Conservation (phyloP, 2,888 invertebrate species). For the Drosophila monieri region DNA sequence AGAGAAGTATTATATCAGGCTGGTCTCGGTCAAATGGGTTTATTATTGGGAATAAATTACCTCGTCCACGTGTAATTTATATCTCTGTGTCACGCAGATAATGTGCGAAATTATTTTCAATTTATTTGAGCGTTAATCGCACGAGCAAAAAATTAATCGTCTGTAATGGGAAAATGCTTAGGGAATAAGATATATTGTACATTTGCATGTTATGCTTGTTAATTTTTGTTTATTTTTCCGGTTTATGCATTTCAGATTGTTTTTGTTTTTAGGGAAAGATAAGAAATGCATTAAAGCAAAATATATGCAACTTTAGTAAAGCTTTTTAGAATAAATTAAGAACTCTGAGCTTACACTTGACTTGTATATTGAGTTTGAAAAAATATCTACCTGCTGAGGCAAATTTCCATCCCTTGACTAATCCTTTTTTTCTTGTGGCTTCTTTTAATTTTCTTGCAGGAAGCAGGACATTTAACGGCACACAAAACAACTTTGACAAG, state of each 20-base stretch:
- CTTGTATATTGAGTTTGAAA: background rate
- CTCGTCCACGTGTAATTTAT: slow-evolving; percentile 18
- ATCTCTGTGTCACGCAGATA: slow-evolving; percentile 16
- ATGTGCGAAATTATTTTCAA: slow-evolving; percentile 24
- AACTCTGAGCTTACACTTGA: background rate
- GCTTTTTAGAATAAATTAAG: background rate
- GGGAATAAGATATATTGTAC: background rate
- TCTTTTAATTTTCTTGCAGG: slow-evolving; percentile 56
- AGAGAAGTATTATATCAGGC: slow-evolving; percentile 50
- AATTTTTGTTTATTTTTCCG: background rate
- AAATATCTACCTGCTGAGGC: background rate
- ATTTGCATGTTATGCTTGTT: background rate
- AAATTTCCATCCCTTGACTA: slow-evolving; percentile 4
- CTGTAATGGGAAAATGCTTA: slow-evolving; percentile 2
- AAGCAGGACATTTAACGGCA: slow-evolving; percentile 13
- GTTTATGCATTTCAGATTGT: no score
- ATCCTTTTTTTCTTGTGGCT: background rate
- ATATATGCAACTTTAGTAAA: background rate
- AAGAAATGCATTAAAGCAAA: background rate
- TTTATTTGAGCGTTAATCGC: slow-evolving; percentile 29
- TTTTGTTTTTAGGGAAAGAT: background rate
- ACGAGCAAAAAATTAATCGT: slow-evolving; percentile 11
- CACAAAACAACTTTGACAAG: slow-evolving; percentile 35
- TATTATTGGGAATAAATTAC: slow-evolving; percentile 32
- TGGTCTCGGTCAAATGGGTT: slow-evolving; percentile 2